These are phyloP conservation scores for Poeciliopsis occidentalis DNA, from an alignment of 2,113 vertebrate species.

Conservation along the genomic window DNA sequence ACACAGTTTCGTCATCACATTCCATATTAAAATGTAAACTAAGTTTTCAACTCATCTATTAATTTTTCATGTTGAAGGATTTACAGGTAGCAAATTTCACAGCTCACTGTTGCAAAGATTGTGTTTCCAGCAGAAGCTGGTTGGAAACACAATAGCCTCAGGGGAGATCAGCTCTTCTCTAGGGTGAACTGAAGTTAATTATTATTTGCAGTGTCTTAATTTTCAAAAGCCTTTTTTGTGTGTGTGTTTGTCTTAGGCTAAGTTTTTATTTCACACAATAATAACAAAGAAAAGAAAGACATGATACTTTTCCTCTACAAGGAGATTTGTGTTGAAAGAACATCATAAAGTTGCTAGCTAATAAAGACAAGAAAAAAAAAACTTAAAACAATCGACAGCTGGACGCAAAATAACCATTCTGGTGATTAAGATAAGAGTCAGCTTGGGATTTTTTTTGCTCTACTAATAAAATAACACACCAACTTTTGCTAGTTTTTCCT, in stretches of 20 bases:
- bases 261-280: constrained; percentile 34
- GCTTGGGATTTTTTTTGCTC: not conserved
- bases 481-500: not conserved
- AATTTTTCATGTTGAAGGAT: constrained; percentile 73
- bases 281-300: constrained; percentile 5
- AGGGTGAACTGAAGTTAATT: constrained; percentile 65
- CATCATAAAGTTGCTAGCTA: too few relatives aligned
- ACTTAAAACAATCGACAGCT: too few relatives aligned
- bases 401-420: not conserved
- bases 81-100: constrained; percentile 75
- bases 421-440: not conserved
- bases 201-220: constrained; percentile 53
- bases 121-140: constrained; percentile 65
- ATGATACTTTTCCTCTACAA: constrained; percentile 2
- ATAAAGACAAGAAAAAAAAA: too few relatives aligned
- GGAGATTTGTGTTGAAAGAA: not conserved
- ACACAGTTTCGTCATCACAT: constrained; percentile 30
- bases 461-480: too few relatives aligned
- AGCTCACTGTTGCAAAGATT: constrained; percentile 65
- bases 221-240: constrained; percentile 57
- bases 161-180: constrained; percentile 59
- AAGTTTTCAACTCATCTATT: constrained; percentile 54
- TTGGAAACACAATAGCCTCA: constrained; percentile 57
- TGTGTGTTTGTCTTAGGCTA: not conserved
- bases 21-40: constrained; percentile 41